phyloP scores from a whole-genome alignment of 53 echinoderm and acorn worm species.

The Antedon mediterranea region DNA sequence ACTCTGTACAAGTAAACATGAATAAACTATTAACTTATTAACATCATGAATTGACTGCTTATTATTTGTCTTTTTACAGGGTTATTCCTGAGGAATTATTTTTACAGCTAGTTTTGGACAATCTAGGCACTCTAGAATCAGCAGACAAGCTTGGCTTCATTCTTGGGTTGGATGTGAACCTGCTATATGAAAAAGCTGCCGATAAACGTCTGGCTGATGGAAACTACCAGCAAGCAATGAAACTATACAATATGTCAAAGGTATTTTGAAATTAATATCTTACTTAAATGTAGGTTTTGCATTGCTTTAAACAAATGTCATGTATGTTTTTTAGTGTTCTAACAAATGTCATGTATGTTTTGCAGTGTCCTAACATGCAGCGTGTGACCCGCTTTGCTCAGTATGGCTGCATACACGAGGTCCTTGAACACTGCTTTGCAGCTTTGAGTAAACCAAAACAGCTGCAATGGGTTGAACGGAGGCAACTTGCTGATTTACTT shows the following conservation, averaged over 20 bases:
- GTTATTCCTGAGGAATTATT: constrained; percentile 54
- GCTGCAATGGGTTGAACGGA: constrained; percentile 35
- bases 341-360: not conserved
- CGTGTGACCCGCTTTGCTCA: constrained; percentile 46
- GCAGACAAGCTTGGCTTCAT: constrained; percentile 90
- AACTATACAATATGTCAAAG: constrained; percentile 36
- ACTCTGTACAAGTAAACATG: not conserved
- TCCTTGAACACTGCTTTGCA: constrained; percentile 29
- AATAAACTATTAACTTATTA: no score
- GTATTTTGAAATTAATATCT: no score
- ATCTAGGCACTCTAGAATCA: constrained; percentile 12
- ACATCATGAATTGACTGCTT: not conserved
- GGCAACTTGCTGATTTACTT: constrained; percentile 47
- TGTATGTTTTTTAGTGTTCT: constrained; percentile 29
- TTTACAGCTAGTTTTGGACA: constrained; percentile 42
- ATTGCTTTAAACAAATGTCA: constrained; percentile 39
- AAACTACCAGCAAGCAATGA: constrained; percentile 50
- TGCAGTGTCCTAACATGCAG: constrained; percentile 50
- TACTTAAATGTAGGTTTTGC: not conserved
- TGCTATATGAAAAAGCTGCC: constrained; percentile 59
- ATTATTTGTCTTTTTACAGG: constrained; percentile 6
- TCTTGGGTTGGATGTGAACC: constrained; percentile 59
- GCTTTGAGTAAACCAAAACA: constrained; percentile 32
- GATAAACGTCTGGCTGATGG: constrained; percentile 48
- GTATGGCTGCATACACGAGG: constrained; percentile 50